A percentile compares a stretch with the other conserved stretches of the same genome.
Conservation (phyloP, 2,113 vertebrate species). For the Menura novaehollandiae region DNA sequence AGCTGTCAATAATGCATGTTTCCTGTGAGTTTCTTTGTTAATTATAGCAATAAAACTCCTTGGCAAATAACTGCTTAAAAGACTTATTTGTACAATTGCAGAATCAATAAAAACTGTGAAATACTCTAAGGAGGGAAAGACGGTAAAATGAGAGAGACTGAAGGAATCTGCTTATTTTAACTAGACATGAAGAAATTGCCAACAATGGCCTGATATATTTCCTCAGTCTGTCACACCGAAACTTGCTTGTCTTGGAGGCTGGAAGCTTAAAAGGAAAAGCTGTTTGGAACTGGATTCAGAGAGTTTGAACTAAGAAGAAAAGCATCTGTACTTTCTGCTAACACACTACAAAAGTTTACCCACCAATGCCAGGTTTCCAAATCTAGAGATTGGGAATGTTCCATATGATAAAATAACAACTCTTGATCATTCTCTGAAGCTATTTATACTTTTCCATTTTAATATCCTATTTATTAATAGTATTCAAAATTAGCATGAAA, state of each 20-base stretch:
- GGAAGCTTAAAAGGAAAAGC: background rate
- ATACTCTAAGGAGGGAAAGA: background rate
- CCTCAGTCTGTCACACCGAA: background rate
- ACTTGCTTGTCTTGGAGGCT: background rate
- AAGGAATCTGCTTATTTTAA: background rate
- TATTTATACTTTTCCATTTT: conserved; percentile 31
- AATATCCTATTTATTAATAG: conserved; percentile 22
- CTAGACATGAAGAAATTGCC: background rate
- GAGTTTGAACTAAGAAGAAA: background rate
- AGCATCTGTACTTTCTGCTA: background rate
- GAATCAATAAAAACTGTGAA: background rate
- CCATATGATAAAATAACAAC: background rate
- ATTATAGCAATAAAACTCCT: background rate
- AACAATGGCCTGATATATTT: background rate
- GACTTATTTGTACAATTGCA: background rate
- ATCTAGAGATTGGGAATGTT: background rate
- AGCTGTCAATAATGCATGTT: background rate
- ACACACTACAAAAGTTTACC: background rate
- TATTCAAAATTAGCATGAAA: background rate
- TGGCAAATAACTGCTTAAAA: background rate
- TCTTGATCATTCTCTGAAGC: background rate
- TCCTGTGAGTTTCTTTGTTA: background rate
- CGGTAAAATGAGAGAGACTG: background rate
- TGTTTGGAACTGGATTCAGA: background rate
- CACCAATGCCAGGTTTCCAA: background rate